phyloP scores from a whole-genome alignment of 2,113 vertebrate genomes.

The Prietella phreatophila region DNA sequence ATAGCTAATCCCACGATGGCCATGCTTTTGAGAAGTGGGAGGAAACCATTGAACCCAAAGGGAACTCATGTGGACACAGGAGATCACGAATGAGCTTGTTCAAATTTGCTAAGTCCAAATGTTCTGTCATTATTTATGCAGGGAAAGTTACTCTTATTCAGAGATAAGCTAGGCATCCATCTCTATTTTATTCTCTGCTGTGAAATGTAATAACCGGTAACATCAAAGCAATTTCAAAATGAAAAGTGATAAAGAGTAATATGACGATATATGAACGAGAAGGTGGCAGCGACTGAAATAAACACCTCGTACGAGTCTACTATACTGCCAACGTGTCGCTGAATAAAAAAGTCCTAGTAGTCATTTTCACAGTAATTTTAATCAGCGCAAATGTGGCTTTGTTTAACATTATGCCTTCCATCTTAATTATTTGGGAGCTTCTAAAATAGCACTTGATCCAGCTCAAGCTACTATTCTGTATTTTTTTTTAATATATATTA shows the following conservation, averaged over 20 bases:
- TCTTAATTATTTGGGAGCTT: not conserved
- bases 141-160: no score
- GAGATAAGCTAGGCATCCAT: no score
- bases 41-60: not conserved
- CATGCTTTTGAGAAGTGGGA: no score
- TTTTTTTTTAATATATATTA: not conserved
- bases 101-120: no score
- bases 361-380: not conserved
- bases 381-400: not conserved
- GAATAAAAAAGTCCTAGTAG: not conserved
- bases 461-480: not conserved
- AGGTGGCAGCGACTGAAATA: not conserved
- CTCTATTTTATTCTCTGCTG: no score
- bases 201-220: no score
- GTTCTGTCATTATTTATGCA: no score
- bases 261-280: not conserved
- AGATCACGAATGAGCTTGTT: not conserved
- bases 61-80: not conserved
- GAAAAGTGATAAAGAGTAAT: not conserved
- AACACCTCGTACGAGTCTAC: not conserved
- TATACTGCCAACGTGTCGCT: not conserved
- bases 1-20: no score
- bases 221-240: no score
- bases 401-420: not conserved
- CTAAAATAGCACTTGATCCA: not conserved